phyloP scores from a whole-genome alignment of 2,113 vertebrate genomes.

The Gobiocypris rarus region DNA sequence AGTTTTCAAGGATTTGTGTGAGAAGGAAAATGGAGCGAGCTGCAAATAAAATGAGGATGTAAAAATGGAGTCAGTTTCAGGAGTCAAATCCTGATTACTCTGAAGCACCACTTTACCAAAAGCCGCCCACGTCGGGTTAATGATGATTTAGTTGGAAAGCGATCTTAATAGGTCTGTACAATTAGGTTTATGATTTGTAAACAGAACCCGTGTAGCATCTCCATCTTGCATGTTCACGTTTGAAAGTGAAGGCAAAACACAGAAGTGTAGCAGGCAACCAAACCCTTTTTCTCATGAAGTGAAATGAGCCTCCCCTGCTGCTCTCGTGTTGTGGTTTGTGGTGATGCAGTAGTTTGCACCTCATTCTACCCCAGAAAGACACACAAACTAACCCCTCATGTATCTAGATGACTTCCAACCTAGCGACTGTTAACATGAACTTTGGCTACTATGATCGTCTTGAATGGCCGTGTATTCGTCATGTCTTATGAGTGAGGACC shows the following conservation, averaged over 20 bases:
- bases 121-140: not conserved
- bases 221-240: not conserved
- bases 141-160: not conserved
- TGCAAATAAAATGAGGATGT: conserved; percentile 52
- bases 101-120: not conserved
- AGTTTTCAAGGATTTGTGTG: not conserved
- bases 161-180: not conserved
- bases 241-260: not conserved
- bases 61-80: conserved; percentile 50
- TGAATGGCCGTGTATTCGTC: not conserved
- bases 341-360: conserved; percentile 42
- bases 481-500: not conserved
- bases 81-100: conserved; percentile 55
- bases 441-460: not conserved
- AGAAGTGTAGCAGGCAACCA: not conserved
- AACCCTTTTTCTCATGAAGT: conserved; percentile 8
- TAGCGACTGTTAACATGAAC: not conserved
- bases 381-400: conserved; percentile 14
- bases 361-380: conserved; percentile 19
- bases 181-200: not conserved
- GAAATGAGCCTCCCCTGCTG: conserved; percentile 49
- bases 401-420: not conserved
- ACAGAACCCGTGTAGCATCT: not conserved
- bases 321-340: conserved; percentile 58
- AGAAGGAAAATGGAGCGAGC: conserved; percentile 28